Conservation (phyloP, 2,888 invertebrate genomes). For the Lamellibrachia columna region DNA sequence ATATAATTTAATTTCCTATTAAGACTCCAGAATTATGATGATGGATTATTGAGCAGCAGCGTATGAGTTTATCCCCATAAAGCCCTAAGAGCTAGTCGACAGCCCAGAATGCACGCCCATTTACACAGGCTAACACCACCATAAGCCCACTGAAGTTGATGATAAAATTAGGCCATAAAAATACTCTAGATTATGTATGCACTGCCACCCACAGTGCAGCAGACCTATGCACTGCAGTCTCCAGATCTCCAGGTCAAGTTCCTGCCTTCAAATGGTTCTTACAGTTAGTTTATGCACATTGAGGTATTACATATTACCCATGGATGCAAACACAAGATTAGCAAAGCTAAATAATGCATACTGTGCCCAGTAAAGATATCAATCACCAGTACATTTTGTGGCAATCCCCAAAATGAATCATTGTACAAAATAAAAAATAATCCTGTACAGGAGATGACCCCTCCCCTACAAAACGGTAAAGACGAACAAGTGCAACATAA, state of each 20-base stretch:
- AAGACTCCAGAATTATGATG: not conserved
- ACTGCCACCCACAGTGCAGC: not conserved
- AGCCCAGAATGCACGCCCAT: not conserved
- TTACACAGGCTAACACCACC: not conserved
- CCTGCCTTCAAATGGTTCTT: not conserved
- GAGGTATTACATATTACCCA: not conserved
- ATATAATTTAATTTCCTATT: constrained; percentile 6
- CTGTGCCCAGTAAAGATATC: not conserved
- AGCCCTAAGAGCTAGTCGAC: not conserved
- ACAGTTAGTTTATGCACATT: not conserved
- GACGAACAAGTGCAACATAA: no score
- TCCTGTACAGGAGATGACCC: not conserved
- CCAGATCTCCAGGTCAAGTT: not conserved
- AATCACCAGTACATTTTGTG: not conserved
- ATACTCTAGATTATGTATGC: not conserved
- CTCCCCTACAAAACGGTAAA: no score
- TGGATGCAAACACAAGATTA: not conserved
- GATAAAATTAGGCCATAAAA: constrained; percentile 13
- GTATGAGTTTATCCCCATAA: not conserved
- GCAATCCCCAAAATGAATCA: not conserved
- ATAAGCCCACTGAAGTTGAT: not conserved
- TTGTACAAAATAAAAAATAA: not conserved
- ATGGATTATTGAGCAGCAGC: not conserved
- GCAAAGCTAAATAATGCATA: not conserved
- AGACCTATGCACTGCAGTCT: not conserved